Percentiles rank a stretch among this genome's conserved stretches.
phyloP scores from a whole-genome alignment of 2,113 vertebrate species.

The Nesogale talazaci region DNA sequence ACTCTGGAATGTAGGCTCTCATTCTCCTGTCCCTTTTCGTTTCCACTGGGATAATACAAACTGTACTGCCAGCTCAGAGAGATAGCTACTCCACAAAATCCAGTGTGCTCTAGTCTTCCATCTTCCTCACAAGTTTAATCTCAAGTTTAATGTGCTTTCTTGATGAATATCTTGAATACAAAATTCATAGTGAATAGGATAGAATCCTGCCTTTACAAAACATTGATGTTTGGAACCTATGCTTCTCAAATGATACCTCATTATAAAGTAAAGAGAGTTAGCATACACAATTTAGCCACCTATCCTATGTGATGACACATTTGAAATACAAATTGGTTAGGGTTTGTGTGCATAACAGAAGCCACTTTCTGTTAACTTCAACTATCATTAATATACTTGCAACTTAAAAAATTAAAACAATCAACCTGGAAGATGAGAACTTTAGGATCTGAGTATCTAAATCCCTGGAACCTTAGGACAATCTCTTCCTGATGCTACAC shows the following conservation, averaged over 20 bases:
- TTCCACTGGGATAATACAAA: not conserved
- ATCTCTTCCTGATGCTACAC: not conserved
- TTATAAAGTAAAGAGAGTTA: not conserved
- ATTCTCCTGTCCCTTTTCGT: not conserved
- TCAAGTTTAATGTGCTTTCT: not conserved
- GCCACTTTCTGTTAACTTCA: slow-evolving; percentile 27
- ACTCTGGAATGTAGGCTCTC: not conserved
- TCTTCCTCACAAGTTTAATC: not conserved
- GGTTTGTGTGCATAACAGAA: slow-evolving; percentile 46
- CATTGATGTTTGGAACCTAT: not conserved
- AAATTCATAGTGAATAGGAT: not conserved
- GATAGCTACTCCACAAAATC: not conserved
- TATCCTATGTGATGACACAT: not conserved
- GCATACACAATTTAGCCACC: not conserved
- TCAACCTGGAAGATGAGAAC: not conserved
- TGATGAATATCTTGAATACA: not conserved
- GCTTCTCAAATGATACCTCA: not conserved
- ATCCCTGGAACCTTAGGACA: not conserved
- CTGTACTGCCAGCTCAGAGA: not conserved
- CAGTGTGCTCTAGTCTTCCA: not conserved
- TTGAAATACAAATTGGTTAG: slow-evolving; percentile 27
- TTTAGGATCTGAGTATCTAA: not conserved
- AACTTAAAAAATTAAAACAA: not conserved
- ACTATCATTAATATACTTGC: not conserved
- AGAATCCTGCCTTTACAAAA: not conserved